Conservation (phyloP, 2,888 invertebrate species). For the Papilio protenor region DNA sequence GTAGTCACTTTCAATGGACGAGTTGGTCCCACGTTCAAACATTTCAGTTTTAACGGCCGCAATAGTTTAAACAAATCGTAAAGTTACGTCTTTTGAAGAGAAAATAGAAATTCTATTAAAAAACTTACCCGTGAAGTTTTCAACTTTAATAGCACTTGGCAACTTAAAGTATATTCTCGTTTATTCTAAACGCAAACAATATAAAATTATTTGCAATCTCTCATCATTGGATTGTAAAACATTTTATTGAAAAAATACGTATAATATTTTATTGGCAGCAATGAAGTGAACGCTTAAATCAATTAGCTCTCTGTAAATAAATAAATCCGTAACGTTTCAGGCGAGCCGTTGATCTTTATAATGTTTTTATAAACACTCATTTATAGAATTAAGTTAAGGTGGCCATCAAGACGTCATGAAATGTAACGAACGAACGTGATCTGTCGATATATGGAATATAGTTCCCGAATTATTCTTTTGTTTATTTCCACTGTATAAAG, state of each 20-base stretch:
- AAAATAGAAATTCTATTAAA: neutral
- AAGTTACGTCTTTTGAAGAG: neutral
- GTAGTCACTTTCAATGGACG: neutral
- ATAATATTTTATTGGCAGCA: conserved; percentile 5
- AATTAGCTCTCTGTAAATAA: conserved; percentile 34
- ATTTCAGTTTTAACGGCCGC: conserved; percentile 10
- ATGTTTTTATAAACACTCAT: conserved; percentile 34
- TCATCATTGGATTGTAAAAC: neutral
- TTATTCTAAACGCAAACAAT: neutral
- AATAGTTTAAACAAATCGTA: conserved; percentile 22
- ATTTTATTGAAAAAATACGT: neutral
- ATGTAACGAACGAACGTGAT: neutral
- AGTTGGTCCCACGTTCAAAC: neutral
- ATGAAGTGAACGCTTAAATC: conserved; percentile 32
- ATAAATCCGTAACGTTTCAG: conserved; percentile 19
- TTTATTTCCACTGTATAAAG: conserved; percentile 1
- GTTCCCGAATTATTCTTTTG: conserved; percentile 11
- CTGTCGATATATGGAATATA: conserved; percentile 18
- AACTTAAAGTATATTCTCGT: neutral
- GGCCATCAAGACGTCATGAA: conserved; percentile 19
- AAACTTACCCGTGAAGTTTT: neutral
- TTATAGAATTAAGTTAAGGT: conserved; percentile 22
- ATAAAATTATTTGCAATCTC: neutral
- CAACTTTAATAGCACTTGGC: neutral
- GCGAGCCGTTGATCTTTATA: conserved; percentile 16